Evolutionary conservation across 2,888 invertebrate species (phyloP), one percentile per base, ranked within the genome.

Genomic region (Graphium colonna): DNA sequence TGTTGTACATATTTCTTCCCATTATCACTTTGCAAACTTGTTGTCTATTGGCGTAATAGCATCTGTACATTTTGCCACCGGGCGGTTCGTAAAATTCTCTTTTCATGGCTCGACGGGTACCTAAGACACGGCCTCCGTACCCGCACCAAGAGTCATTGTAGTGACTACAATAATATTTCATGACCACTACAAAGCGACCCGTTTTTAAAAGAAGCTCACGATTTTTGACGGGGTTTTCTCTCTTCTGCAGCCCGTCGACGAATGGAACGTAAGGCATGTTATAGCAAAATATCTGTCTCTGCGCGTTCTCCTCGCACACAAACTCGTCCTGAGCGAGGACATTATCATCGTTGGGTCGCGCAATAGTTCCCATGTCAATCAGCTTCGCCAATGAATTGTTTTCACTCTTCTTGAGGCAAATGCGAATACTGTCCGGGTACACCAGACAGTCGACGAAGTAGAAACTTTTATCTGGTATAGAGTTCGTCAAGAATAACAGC

Each of bases 131-230:
- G 0, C 85, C 86, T 48, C 60, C 74, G 51, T 71, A 86, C 1
- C 85, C 87, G 52, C 87, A 88, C 85, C 84, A 85, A 1, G 59
- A 41, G n/a, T n/a, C n/a, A n/a, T n/a, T n/a, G n/a, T n/a, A n/a
- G 0, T 58, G 68, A 10, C 69, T 57, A 60, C 87, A 88, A 15
- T 60, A 67, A 18, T 73, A 70, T 38, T 69, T 69, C 18, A 89
- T 58, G 8, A 64, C 57, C 0, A 79, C 69, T 1, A 82, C 56
- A 36, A 66, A 64, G 0, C 60, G 58, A 1, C 73, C 78, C 1
- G 71, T 72, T 58, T 80, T 85, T 1, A 88, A 60, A n/a, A 86
- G 63, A 10, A 88, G 64, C 36, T 75, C 71, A 3, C 65, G 67
- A 41, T 65, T 64, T 0, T 67, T 65, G 50, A 73, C 67, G 1